Base-by-base conservation (phyloP, 2,888 invertebrate species). In the Microctonus brassicae region DNA sequence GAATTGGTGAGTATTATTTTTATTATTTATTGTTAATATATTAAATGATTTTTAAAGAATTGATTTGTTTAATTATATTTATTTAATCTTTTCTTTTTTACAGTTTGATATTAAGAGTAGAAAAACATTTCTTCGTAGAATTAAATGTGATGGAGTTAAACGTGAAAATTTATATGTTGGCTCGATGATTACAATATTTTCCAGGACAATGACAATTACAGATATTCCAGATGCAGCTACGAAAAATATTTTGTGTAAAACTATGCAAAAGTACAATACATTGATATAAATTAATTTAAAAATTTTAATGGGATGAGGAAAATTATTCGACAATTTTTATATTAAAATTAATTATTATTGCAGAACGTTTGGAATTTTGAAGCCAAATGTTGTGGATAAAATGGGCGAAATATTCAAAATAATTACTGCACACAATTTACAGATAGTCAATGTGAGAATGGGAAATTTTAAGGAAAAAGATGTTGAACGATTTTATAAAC, bases 321-420 rank as follows among this genome's bases (percentile, higher is more conserved):
- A 5, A 17, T 1, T 2, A 3, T 6, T 58, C 11, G 4, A 33
- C 17, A n/a, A 26, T 57, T 17, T 20, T 34, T n/a, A n/a, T 34
- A 4, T 58, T 7, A 34, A 53, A n/a, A 17, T 20, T 66, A 53
- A 57, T 24, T 42, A 36, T 74, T n/a, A 36, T 68, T 71, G 71
- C 65, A 94, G 94, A 80, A 94, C 95, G 1, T 93, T 95, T 87
- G 92, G 92, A 3, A 87, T 97, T 77, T 89, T 97, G 9, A 96
- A 95, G 86, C 94, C 95, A 9, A 89, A 92, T 72, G 91, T 92
- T 9, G 88, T 93, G 24, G 89, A 90, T 22, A 91, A 91, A 83
- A 89, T 93, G 76, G 96, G 97, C 0, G 92, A 93, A 81, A 93
- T 97, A 69, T 81, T 97, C 0, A 92, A 91, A 64, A 87, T 90